A percentile compares a stretch with the other conserved stretches of the same genome.
Conservation (phyloP, 2,797 vertebrate species). For the Epinephelus malabaricus region DNA sequence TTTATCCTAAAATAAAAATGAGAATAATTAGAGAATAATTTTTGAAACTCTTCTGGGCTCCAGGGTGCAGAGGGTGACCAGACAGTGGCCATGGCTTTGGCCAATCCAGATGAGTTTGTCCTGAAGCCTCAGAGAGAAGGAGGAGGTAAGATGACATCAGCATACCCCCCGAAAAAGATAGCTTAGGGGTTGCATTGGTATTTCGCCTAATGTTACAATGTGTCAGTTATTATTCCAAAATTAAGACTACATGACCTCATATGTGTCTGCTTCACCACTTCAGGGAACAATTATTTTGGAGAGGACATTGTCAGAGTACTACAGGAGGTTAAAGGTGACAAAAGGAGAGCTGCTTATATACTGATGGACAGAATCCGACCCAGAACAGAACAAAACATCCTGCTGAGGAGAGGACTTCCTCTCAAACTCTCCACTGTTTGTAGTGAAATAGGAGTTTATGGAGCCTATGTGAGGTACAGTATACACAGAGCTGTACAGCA, state of each 20-base stretch:
- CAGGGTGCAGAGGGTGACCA: slow-evolving; percentile 90
- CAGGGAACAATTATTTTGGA: slow-evolving; percentile 39
- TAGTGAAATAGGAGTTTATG: slow-evolving; percentile 17
- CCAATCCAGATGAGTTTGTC: slow-evolving; percentile 87
- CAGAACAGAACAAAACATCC: background rate
- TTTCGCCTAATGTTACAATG: background rate
- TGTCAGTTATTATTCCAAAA: background rate
- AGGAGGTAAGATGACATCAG: slow-evolving; percentile 84
- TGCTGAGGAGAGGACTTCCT: slow-evolving; percentile 21
- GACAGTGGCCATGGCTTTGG: slow-evolving; percentile 85
- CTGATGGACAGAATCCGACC: slow-evolving; percentile 42
- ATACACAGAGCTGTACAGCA: background rate
- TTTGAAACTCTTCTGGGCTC: background rate
- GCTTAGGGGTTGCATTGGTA: background rate
- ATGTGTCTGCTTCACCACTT: background rate
- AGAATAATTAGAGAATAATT: too few species aligned
- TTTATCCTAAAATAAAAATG: too few species aligned
- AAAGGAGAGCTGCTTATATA: slow-evolving; percentile 28
- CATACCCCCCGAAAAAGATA: background rate
- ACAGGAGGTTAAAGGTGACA: background rate
- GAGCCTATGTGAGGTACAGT: slow-evolving; percentile 36
- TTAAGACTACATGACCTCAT: background rate
- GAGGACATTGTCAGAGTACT: slow-evolving; percentile 1
- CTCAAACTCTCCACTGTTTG: background rate
- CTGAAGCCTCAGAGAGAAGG: slow-evolving; percentile 93